Conservation (phyloP, 2,113 vertebrate genomes). For the Raja brachyura region DNA sequence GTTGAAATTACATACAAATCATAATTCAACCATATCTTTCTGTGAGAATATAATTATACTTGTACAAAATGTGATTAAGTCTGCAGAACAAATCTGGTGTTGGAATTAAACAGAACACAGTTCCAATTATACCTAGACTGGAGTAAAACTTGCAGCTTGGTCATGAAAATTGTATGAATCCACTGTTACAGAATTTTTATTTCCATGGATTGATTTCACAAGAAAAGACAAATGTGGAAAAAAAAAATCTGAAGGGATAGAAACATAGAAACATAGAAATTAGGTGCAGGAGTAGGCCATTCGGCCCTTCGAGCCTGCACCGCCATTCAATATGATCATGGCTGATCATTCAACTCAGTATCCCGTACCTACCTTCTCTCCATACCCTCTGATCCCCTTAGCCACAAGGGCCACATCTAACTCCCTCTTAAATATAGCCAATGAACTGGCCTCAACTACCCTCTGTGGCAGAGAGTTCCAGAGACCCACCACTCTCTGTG, state of each 20-base stretch:
- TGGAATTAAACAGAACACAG: background rate
- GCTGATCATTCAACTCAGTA: too few species aligned
- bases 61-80: background rate
- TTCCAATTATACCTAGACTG: background rate
- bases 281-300: too few species aligned
- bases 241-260: background rate
- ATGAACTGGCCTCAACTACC: too few species aligned
- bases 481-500: too few species aligned
- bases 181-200: background rate
- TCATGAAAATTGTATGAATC: background rate
- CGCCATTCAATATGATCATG: too few species aligned
- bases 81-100: background rate
- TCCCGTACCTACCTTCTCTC: too few species aligned
- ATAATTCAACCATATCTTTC: background rate
- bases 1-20: background rate
- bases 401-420: too few species aligned
- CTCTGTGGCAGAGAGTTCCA: too few species aligned
- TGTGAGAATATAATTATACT: background rate
- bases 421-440: too few species aligned
- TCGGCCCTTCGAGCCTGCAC: too few species aligned
- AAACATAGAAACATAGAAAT: too few species aligned
- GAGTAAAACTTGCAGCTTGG: background rate
- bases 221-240: background rate
- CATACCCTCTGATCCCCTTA: too few species aligned
- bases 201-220: background rate